Conservation (phyloP, 2,113 vertebrate genomes). For the Psilopogon haemacephalus region DNA sequence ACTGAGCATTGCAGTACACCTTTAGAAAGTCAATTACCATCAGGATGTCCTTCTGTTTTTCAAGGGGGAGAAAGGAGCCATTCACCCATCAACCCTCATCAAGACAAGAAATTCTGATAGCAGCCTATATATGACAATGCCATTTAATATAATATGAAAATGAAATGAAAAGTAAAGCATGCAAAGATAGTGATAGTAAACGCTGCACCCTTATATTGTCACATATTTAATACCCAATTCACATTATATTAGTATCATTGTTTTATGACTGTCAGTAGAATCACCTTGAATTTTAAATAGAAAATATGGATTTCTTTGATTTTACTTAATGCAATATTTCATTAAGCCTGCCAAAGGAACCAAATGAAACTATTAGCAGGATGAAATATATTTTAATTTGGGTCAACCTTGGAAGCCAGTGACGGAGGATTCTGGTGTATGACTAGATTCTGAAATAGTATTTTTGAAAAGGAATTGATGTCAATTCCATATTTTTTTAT, state of each 20-base stretch:
- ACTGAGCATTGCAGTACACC: constrained; percentile 8
- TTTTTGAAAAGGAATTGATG: background rate
- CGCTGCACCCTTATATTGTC: background rate
- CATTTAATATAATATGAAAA: constrained; percentile 27
- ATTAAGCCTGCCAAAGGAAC: constrained; percentile 18
- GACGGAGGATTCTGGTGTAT: background rate
- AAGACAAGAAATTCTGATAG: constrained; percentile 30
- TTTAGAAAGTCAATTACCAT: constrained; percentile 82
- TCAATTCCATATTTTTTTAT: background rate
- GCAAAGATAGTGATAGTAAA: background rate
- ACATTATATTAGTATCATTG: background rate
- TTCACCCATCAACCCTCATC: constrained; percentile 46
- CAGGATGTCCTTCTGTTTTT: constrained; percentile 75
- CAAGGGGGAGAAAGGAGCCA: constrained; percentile 50
- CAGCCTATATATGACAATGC: constrained; percentile 1
- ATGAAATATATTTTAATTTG: constrained; percentile 18
- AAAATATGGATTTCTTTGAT: constrained; percentile 19
- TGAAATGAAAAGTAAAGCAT: constrained; percentile 52
- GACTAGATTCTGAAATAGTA: background rate
- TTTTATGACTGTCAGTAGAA: background rate
- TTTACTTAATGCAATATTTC: constrained; percentile 21
- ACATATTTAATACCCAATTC: background rate
- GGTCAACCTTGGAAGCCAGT: constrained; percentile 15
- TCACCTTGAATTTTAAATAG: constrained; percentile 26
- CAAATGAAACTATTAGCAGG: background rate